These are phyloP conservation scores for Escarpia spicata DNA, from an alignment of 2,888 invertebrate genomes.

Conservation along the genomic window DNA sequence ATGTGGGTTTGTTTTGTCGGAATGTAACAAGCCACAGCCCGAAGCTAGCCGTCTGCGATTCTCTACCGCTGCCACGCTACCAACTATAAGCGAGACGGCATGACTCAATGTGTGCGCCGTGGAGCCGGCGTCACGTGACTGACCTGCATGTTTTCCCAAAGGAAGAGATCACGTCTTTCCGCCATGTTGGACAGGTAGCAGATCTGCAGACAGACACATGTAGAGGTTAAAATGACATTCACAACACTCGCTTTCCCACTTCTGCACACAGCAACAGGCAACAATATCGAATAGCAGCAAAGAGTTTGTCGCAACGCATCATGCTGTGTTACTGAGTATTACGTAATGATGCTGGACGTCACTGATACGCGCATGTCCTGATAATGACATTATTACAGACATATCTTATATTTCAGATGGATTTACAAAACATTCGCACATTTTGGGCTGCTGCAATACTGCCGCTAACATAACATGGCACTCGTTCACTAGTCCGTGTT, in stretches of 20 bases:
- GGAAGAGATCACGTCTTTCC: constrained; percentile 1
- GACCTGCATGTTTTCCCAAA: background rate
- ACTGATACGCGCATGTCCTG: background rate
- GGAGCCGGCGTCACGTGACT: background rate
- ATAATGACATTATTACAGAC: background rate
- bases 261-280: background rate
- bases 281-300: constrained; percentile 3
- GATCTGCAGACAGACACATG: background rate
- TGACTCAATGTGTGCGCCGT: background rate
- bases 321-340: background rate
- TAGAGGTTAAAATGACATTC: background rate
- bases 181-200: background rate
- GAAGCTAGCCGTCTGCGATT: background rate
- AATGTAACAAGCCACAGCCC: background rate
- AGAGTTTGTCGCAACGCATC: background rate
- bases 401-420: background rate
- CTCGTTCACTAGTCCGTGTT: background rate
- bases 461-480: background rate
- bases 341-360: background rate
- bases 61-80: background rate
- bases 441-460: background rate
- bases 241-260: background rate
- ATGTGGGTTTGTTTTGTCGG: background rate
- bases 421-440: background rate
- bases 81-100: background rate